Conservation (phyloP, 2,113 vertebrate species). For the Beaufortia kweichowensis region DNA sequence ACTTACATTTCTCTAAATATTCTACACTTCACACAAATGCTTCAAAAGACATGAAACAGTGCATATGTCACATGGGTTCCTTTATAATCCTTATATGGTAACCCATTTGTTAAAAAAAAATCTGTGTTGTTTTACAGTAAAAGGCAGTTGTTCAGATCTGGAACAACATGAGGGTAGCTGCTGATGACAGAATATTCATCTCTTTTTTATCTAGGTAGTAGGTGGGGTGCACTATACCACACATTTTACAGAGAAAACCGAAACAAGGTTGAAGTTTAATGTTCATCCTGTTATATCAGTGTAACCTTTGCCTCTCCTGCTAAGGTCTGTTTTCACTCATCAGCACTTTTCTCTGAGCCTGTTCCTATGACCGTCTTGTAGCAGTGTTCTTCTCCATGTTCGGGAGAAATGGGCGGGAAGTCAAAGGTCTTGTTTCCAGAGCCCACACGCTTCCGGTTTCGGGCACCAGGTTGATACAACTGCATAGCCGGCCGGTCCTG, state of each 20-base stretch:
- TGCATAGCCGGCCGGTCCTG: conserved; percentile 93
- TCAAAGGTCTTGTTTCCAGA: conserved; percentile 79
- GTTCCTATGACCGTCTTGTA: conserved; percentile 73
- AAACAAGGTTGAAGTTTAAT: conserved; percentile 10
- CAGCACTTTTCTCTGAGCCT: conserved; percentile 77
- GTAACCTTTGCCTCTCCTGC: conserved; percentile 5
- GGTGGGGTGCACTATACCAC: conserved; percentile 12
- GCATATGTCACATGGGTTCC: too few relatives aligned
- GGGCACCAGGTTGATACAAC: conserved; percentile 86
- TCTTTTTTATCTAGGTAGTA: too few relatives aligned
- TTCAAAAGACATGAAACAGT: too few relatives aligned
- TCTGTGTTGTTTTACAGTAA: too few relatives aligned
- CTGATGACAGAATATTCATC: too few relatives aligned
- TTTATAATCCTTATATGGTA: too few relatives aligned
- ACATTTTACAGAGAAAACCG: not conserved
- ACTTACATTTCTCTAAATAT: too few relatives aligned
- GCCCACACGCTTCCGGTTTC: conserved; percentile 79
- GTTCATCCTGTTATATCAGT: not conserved
- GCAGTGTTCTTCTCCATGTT: conserved; percentile 73
- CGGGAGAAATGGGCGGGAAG: conserved; percentile 71
- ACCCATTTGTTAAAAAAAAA: too few relatives aligned
- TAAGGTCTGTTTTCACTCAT: conserved; percentile 65
- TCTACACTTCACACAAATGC: too few relatives aligned
- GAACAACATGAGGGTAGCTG: too few relatives aligned
- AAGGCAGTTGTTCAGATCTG: too few relatives aligned